Conservation (phyloP, 2,888 invertebrate species). For the Gymnocheta viridis region DNA sequence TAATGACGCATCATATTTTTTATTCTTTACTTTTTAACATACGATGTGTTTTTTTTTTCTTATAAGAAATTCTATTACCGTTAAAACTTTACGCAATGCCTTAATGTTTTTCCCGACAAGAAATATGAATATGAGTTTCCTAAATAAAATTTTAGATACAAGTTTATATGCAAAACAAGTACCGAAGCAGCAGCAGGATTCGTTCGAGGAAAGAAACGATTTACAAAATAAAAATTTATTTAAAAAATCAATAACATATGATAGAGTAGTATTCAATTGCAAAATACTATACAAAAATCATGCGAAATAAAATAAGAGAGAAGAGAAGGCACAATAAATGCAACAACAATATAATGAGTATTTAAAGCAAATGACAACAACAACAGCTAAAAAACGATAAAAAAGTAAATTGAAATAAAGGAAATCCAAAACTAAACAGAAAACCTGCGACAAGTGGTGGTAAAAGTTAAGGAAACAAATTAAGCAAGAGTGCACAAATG, state of each 20-base stretch:
- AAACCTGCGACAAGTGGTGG: slow-evolving; percentile 63
- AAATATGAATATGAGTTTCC: slow-evolving; percentile 4
- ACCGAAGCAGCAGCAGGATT: slow-evolving; percentile 18
- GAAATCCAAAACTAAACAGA: slow-evolving; percentile 14
- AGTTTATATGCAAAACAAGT: slow-evolving; percentile 17
- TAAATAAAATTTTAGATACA: slow-evolving; percentile 6
- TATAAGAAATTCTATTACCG: slow-evolving; percentile 2
- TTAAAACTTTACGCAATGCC: slow-evolving; percentile 51
- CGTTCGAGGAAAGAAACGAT: slow-evolving; percentile 8
- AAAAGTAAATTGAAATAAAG: slow-evolving; percentile 15
- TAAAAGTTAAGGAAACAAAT: slow-evolving; percentile 34
- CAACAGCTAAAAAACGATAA: slow-evolving; percentile 7
- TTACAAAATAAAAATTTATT: slow-evolving; percentile 33
- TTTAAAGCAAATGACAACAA: slow-evolving; percentile 35
- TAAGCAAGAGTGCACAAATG: slow-evolving; percentile 9
- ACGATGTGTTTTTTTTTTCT: background rate
- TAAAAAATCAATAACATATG: slow-evolving; percentile 80
- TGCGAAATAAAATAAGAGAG: slow-evolving; percentile 24
- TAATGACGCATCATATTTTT: slow-evolving; percentile 47
- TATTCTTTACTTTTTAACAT: background rate
- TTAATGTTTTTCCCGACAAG: background rate
- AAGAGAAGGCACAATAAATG: slow-evolving; percentile 35
- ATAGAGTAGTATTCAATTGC: slow-evolving; percentile 71
- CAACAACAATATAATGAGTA: slow-evolving; percentile 32
- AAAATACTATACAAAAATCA: slow-evolving; percentile 36